Conservation (phyloP, 2,888 invertebrate genomes). For the Deroplatys truncata region DNA sequence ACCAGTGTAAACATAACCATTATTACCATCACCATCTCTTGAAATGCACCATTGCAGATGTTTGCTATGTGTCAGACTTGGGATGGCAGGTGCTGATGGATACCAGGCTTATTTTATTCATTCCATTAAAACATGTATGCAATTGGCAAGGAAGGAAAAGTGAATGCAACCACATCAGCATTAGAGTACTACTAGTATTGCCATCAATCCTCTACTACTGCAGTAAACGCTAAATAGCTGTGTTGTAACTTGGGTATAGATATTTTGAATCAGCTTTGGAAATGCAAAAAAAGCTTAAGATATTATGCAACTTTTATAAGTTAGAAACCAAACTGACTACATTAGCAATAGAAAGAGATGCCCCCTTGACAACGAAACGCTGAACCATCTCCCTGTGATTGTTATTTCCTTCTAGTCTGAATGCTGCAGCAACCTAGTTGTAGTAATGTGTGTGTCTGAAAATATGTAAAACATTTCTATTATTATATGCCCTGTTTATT, state of each 20-base stretch:
- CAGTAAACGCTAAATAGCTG: background rate
- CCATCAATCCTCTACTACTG: background rate
- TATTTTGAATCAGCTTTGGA: background rate
- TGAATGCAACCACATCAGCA: no score
- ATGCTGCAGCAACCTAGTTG: background rate
- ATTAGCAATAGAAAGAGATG: background rate
- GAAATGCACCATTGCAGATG: no score
- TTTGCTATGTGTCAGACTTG: no score
- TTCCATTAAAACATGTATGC: no score
- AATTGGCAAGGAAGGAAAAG: no score
- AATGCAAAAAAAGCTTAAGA: background rate
- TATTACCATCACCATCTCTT: background rate
- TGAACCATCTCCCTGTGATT: background rate
- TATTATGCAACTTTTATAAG: background rate
- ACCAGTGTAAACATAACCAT: background rate
- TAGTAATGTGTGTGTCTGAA: background rate
- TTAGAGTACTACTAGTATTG: background rate
- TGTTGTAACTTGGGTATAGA: background rate
- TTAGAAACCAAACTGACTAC: background rate
- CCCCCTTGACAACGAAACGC: background rate
- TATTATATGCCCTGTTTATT: background rate
- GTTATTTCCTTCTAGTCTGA: background rate
- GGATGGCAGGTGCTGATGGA: no score
- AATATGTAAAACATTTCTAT: background rate
- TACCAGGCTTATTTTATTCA: no score